Evolutionary conservation across 2,113 vertebrate species (phyloP).

Genomic region (Syngnathus typhle): DNA sequence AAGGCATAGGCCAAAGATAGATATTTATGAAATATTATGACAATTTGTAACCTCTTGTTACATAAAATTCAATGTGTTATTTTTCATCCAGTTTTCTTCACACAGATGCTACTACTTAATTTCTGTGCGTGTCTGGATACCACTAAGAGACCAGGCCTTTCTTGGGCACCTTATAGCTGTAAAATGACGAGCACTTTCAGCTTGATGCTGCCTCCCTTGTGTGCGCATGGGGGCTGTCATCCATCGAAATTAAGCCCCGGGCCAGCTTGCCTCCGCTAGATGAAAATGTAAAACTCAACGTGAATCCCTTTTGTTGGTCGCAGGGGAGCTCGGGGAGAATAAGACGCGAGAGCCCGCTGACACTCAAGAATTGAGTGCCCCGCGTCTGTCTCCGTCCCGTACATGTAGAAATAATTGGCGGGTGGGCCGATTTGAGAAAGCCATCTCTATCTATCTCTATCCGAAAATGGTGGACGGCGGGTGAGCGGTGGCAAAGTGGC

Average conservation of each 20-base stretch:
- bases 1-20: too few species aligned
- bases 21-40: too few species aligned
- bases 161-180: slow-evolving; percentile 19
- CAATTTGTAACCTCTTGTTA: too few species aligned
- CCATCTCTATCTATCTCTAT: not conserved
- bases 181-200: slow-evolving; percentile 34
- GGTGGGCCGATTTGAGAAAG: slow-evolving; percentile 8
- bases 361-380: slow-evolving; percentile 37
- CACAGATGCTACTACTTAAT: slow-evolving; percentile 1
- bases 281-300: slow-evolving; percentile 64
- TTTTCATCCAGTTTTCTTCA: not conserved
- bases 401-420: slow-evolving; percentile 6
- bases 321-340: slow-evolving; percentile 44
- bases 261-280: slow-evolving; percentile 52
- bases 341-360: slow-evolving; percentile 31
- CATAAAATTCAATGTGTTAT: not conserved
- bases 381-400: slow-evolving; percentile 14
- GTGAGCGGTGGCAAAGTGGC: too few species aligned
- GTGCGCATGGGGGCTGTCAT: slow-evolving; percentile 17
- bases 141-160: slow-evolving; percentile 9
- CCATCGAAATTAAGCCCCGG: slow-evolving; percentile 50
- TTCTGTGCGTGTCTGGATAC: not conserved
- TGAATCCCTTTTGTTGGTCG: slow-evolving; percentile 61
- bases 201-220: not conserved
- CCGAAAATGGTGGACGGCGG: not conserved